Conservation (phyloP, 2,888 invertebrate species). For the Sarcophaga variegata region DNA sequence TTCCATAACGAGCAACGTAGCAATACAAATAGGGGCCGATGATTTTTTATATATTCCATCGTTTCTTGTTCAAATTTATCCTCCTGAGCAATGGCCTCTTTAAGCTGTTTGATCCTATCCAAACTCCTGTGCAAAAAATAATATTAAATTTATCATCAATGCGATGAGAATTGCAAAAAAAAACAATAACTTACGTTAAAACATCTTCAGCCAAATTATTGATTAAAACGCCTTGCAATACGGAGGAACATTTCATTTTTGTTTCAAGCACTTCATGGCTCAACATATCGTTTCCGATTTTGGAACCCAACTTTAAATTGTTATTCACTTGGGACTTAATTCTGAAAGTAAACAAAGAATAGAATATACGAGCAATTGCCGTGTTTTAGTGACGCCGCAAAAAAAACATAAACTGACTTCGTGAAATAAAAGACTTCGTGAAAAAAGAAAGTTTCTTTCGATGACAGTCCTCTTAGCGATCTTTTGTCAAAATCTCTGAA, state of each 20-base stretch:
- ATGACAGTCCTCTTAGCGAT: no score
- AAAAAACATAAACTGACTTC: no score
- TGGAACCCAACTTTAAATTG: constrained; percentile 75
- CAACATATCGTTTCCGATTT: constrained; percentile 75
- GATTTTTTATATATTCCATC: constrained; percentile 71
- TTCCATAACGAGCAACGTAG: constrained; percentile 77
- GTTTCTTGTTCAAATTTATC: constrained; percentile 67
- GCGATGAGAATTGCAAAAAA: not conserved
- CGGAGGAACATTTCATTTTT: constrained; percentile 74
- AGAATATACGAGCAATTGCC: not conserved
- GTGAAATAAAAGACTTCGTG: no score
- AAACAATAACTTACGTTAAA: constrained; percentile 71
- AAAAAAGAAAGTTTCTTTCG: no score
- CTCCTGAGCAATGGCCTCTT: constrained; percentile 67
- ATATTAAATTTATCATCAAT: not conserved
- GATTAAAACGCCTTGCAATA: constrained; percentile 73
- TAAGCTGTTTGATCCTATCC: constrained; percentile 73
- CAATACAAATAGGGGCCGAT: constrained; percentile 74
- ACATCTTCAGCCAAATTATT: constrained; percentile 77
- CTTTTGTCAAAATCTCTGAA: no score
- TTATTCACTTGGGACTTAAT: constrained; percentile 78
- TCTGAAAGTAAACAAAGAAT: constrained; percentile 51
- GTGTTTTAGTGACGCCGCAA: no score
- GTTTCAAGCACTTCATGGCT: constrained; percentile 73
- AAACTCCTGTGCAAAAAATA: constrained; percentile 70